Evolutionary conservation across 2,113 vertebrate genomes (phyloP).

Genomic region (Periophthalmus modestus): DNA sequence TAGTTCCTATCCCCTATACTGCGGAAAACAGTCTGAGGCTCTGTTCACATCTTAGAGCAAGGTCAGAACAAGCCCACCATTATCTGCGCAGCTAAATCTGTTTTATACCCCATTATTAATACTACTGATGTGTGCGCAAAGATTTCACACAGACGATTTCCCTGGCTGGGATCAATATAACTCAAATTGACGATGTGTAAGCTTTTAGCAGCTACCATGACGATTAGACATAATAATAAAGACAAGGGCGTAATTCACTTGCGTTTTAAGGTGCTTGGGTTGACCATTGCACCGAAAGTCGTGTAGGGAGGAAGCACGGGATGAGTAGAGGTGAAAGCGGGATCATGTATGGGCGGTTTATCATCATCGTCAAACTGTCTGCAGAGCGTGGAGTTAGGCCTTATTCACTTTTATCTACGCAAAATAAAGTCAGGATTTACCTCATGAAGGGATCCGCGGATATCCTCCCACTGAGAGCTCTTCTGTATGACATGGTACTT

Average conservation of each 20-base stretch:
- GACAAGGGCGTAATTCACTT: constrained; percentile 1
- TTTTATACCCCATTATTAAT: not conserved
- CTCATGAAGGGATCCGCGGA: not conserved
- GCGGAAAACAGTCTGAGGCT: not conserved
- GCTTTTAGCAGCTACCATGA: not conserved
- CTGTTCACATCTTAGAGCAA: not conserved
- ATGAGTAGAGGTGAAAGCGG: constrained; percentile 4
- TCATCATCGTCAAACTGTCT: constrained; percentile 23
- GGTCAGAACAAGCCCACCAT: not conserved
- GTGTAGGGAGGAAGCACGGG: not conserved
- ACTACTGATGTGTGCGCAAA: not conserved
- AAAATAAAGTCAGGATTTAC: constrained; percentile 16
- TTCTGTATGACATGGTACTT: not conserved
- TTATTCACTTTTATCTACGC: constrained; percentile 25
- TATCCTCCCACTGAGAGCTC: not conserved
- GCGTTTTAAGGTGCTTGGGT: constrained; percentile 2
- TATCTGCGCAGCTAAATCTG: not conserved
- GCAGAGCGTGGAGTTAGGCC: not conserved
- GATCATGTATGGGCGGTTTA: constrained; percentile 17
- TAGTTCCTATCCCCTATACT: no score
- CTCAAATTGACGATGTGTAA: not conserved
- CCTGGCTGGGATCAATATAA: not conserved
- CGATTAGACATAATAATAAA: not conserved
- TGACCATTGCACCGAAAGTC: constrained; percentile 1
- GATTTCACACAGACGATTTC: not conserved